These are phyloP conservation scores for Heliocidaris erythrogramma DNA, from an alignment of 35 echinoderm and acorn worm species.

Conservation along the genomic window DNA sequence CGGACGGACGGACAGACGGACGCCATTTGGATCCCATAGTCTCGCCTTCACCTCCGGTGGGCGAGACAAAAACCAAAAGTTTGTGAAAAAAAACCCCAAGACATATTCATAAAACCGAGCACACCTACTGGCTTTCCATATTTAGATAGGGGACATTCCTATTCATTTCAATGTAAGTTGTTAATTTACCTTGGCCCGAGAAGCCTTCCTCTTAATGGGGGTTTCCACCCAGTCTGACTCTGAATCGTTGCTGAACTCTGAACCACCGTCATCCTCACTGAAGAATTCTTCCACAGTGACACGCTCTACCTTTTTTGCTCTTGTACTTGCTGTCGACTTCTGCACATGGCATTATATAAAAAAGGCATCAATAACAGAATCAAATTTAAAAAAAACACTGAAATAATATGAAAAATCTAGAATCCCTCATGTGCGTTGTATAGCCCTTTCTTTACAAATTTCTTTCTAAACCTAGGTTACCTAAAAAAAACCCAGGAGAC, in stretches of 20 bases:
- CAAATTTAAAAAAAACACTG: neutral
- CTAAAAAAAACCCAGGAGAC: too few species aligned
- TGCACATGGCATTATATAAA: neutral
- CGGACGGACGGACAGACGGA: too few species aligned
- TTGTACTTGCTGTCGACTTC: neutral
- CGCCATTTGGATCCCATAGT: too few species aligned
- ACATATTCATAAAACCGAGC: neutral
- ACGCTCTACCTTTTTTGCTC: neutral
- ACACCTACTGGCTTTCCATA: neutral
- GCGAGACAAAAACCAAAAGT: too few species aligned
- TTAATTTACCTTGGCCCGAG: neutral
- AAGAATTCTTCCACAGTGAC: constrained; percentile 60
- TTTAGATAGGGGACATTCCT: neutral
- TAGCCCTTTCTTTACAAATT: too few species aligned
- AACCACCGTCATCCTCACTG: constrained; percentile 32
- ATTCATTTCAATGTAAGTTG: neutral
- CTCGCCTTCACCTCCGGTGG: too few species aligned
- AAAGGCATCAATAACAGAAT: neutral
- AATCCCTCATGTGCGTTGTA: too few species aligned
- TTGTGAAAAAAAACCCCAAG: neutral
- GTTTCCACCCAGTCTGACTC: constrained; percentile 77
- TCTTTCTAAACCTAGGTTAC: too few species aligned
- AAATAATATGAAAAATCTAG: too few species aligned
- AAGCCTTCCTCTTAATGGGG: constrained; percentile 27
- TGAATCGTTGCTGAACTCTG: constrained; percentile 16